Percentiles rank a stretch among this genome's conserved stretches.
Conservation (phyloP, 2,797 vertebrate genomes). For the Ispidina picta region DNA sequence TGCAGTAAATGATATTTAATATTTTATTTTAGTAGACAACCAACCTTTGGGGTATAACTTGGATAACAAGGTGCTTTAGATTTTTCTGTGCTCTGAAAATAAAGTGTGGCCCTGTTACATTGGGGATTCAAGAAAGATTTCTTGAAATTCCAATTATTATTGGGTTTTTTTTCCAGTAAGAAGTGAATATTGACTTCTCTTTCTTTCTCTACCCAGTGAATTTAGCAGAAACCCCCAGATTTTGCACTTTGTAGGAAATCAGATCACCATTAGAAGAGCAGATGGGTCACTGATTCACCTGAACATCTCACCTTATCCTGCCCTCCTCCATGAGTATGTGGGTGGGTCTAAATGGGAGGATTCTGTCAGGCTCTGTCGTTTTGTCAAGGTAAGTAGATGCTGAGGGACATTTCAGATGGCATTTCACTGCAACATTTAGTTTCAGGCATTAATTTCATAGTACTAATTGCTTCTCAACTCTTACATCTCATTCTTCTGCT, state of each 20-base stretch:
- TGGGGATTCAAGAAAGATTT: not conserved
- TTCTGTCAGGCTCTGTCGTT: constrained; percentile 89
- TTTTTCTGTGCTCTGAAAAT: not conserved
- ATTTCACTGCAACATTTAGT: not conserved
- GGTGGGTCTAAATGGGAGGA: constrained; percentile 89
- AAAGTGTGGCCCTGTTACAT: not conserved
- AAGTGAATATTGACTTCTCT: not conserved
- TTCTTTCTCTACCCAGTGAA: constrained; percentile 78
- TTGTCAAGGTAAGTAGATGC: constrained; percentile 86
- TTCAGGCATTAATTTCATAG: not conserved
- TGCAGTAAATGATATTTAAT: not conserved
- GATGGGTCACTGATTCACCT: constrained; percentile 91
- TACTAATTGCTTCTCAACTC: not conserved
- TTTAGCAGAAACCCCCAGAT: constrained; percentile 89
- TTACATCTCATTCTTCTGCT: not conserved
- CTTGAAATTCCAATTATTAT: not conserved
- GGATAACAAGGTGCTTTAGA: not conserved
- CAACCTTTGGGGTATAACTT: not conserved
- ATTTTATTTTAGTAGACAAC: not conserved
- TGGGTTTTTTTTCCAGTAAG: not conserved
- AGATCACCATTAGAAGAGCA: constrained; percentile 87
- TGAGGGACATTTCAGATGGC: not conserved
- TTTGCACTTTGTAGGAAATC: constrained; percentile 87
- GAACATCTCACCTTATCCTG: constrained; percentile 85
- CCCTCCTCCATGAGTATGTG: constrained; percentile 87